Evolutionary conservation across 2,797 vertebrate species (phyloP).

Genomic region (Prionace glauca): DNA sequence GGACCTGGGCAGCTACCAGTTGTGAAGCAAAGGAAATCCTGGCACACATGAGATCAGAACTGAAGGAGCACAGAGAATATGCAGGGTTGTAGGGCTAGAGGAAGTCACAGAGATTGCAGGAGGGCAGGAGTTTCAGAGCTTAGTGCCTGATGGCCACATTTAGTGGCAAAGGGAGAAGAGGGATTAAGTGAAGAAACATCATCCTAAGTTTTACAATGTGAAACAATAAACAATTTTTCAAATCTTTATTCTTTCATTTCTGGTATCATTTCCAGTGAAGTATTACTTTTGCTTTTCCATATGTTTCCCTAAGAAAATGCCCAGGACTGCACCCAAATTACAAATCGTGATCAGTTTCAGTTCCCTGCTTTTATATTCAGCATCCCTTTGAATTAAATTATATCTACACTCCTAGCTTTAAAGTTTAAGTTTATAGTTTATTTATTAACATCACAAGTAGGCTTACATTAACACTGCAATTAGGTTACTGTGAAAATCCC

Average conservation of each 20-base stretch:
- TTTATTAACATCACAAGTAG: too few species aligned
- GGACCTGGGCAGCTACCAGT: not conserved
- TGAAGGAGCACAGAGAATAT: not conserved
- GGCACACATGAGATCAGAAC: not conserved
- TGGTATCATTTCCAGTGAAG: not conserved
- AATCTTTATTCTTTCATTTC: not conserved
- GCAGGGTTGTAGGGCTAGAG: not conserved
- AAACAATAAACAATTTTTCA: not conserved
- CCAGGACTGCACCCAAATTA: not conserved
- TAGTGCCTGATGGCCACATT: not conserved
- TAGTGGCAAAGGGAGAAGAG: not conserved
- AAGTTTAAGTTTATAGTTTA: too few species aligned
- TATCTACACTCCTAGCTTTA: not conserved
- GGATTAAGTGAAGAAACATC: not conserved
- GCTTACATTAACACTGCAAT: too few species aligned
- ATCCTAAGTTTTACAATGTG: not conserved
- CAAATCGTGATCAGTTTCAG: not conserved
- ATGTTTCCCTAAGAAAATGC: not conserved
- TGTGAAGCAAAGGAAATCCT: not conserved
- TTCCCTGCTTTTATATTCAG: not conserved
- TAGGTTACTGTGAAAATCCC: too few species aligned
- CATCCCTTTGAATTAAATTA: not conserved
- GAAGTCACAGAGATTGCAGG: not conserved
- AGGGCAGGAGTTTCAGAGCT: not conserved
- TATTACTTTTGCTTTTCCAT: not conserved